Conservation (phyloP, 2,113 vertebrate species). For the Pterophyllum scalare region DNA sequence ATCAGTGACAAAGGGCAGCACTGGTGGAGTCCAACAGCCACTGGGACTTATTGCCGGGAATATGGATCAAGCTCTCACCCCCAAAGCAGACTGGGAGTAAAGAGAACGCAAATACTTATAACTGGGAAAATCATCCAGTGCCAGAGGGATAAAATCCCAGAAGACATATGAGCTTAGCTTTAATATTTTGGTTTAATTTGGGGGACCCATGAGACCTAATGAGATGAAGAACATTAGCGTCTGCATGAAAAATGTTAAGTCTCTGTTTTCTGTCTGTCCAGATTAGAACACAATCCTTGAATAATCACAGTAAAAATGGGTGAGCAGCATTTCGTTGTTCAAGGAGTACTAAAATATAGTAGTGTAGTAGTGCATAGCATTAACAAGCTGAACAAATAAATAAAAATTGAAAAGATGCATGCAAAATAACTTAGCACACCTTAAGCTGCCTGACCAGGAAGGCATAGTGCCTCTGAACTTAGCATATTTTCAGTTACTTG, state of each 20-base stretch:
- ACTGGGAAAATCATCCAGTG: not conserved
- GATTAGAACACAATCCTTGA: not conserved
- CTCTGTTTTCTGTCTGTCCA: not conserved
- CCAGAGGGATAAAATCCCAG: not conserved
- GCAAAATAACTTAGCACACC: no score
- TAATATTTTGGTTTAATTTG: not conserved
- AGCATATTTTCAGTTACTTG: no score
- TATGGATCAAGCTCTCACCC: no score
- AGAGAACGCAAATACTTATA: not conserved
- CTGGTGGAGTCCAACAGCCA: no score
- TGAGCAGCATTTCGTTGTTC: no score
- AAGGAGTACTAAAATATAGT: not conserved
- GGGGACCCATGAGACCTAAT: not conserved
- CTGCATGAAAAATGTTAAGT: not conserved
- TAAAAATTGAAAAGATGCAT: not conserved
- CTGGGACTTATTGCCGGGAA: no score
- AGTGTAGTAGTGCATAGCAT: not conserved
- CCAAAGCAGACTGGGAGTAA: not conserved
- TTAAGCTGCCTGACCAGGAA: no score
- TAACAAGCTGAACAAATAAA: not conserved
- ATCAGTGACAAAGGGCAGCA: no score
- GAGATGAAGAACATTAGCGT: not conserved
- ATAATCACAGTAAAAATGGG: not conserved
- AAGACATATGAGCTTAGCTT: not conserved
- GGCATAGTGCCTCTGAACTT: no score